Conservation (phyloP, 2,797 vertebrate genomes). For the Gymnodraco acuticeps region DNA sequence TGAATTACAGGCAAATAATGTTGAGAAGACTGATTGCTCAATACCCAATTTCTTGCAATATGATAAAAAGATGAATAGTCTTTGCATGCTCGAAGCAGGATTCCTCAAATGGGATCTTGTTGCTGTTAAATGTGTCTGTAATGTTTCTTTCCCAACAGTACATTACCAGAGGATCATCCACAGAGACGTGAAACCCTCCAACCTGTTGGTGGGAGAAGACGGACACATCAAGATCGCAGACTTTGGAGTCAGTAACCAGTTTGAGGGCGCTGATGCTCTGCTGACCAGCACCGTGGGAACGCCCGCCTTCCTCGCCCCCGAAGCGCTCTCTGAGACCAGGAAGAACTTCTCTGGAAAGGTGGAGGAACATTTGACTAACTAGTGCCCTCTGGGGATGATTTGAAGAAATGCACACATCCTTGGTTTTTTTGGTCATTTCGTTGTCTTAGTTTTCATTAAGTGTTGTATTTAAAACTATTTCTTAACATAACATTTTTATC, state of each 20-base stretch:
- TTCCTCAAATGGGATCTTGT: not conserved
- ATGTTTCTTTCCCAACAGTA: slow-evolving; percentile 79
- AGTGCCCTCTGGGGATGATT: slow-evolving; percentile 50
- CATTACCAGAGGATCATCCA: slow-evolving; percentile 99
- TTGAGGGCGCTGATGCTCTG: slow-evolving; percentile 95
- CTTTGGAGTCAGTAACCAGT: slow-evolving; percentile 98
- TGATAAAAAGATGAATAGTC: no score
- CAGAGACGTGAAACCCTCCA: slow-evolving; percentile 97
- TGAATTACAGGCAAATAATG: no score
- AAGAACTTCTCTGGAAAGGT: slow-evolving; percentile 99
- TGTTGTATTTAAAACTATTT: not conserved
- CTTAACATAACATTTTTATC: not conserved
- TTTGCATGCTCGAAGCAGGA: not conserved
- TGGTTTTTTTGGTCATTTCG: not conserved
- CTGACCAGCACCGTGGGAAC: slow-evolving; percentile 97
- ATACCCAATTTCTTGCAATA: no score
- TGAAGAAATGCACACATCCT: slow-evolving; percentile 22
- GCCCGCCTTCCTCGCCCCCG: slow-evolving; percentile 96
- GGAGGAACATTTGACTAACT: slow-evolving; percentile 25
- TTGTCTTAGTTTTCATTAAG: not conserved
- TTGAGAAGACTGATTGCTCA: no score
- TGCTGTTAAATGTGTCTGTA: not conserved
- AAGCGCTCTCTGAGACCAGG: slow-evolving; percentile 94
- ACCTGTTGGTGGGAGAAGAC: slow-evolving; percentile 95
- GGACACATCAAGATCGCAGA: slow-evolving; percentile 97